phyloP scores from a whole-genome alignment of 1,140 invertebrate species.

The Arctopsyche grandis region DNA sequence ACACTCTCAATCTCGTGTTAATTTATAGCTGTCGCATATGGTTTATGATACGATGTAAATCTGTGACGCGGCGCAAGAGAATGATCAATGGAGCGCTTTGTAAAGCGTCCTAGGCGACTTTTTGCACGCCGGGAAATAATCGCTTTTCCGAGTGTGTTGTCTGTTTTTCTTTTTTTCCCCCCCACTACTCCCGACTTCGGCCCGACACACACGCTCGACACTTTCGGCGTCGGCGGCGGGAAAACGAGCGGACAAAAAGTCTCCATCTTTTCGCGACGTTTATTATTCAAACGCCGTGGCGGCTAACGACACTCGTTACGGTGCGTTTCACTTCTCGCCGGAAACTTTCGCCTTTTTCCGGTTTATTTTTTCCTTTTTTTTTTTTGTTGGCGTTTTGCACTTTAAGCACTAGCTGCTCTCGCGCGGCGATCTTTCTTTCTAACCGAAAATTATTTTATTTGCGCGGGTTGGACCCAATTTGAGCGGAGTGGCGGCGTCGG shows the following conservation, averaged over 20 bases:
- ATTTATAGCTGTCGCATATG: no score
- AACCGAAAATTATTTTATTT: constrained; percentile 18
- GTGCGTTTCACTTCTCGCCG: constrained; percentile 8
- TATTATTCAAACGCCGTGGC: constrained; percentile 28
- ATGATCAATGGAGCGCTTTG: background rate
- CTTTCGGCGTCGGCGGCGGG: background rate
- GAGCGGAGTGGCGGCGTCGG: background rate
- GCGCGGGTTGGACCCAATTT: background rate
- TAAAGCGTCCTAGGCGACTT: background rate
- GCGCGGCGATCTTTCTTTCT: background rate
- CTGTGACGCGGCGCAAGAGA: background rate
- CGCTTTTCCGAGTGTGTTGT: background rate
- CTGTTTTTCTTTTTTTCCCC: background rate
- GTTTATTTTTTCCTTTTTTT: background rate
- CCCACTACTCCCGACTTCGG: background rate
- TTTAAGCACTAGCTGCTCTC: no score
- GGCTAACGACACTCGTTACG: constrained; percentile 30
- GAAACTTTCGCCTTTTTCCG: background rate
- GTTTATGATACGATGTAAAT: no score
- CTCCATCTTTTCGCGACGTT: constrained; percentile 20
- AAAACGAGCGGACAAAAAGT: constrained; percentile 12
- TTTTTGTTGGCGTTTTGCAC: no score
- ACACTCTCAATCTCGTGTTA: no score
- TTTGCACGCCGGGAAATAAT: background rate
- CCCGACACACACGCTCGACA: background rate